A percentile compares a stretch with the other conserved stretches of the same genome.
Conservation (phyloP, 2,797 vertebrate species). For the Coccyzus lansbergi region DNA sequence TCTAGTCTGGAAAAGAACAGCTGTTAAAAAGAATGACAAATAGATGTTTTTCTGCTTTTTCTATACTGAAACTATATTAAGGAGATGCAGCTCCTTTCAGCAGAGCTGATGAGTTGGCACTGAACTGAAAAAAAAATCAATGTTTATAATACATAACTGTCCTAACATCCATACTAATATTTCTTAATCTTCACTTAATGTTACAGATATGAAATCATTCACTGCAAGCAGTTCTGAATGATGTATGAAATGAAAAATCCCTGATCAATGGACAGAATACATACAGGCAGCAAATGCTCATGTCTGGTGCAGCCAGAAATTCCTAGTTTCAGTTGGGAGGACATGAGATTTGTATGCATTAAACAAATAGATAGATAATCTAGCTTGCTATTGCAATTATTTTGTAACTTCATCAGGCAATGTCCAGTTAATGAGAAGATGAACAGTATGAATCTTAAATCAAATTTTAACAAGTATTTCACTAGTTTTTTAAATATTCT, state of each 20-base stretch:
- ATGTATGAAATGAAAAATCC: neutral
- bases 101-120: constrained; percentile 8
- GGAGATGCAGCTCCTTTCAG: neutral
- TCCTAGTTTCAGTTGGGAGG: neutral
- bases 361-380: neutral
- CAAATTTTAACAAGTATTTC: neutral
- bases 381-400: neutral
- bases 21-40: constrained; percentile 38
- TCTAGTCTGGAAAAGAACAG: constrained; percentile 41
- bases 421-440: neutral
- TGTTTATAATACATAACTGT: constrained; percentile 50
- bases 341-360: neutral
- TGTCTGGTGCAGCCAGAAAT: neutral
- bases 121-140: constrained; percentile 49
- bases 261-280: neutral
- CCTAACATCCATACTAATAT: constrained; percentile 45
- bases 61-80: constrained; percentile 22
- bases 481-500: neutral
- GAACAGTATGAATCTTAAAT: neutral
- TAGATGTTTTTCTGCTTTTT: constrained; percentile 26
- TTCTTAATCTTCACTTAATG: constrained; percentile 45
- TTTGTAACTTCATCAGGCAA: neutral
- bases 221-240: neutral
- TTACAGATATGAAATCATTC: constrained; percentile 14
- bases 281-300: neutral